Evolutionary conservation across 2,888 invertebrate species (phyloP).

Genomic region (Anaspis maculata): DNA sequence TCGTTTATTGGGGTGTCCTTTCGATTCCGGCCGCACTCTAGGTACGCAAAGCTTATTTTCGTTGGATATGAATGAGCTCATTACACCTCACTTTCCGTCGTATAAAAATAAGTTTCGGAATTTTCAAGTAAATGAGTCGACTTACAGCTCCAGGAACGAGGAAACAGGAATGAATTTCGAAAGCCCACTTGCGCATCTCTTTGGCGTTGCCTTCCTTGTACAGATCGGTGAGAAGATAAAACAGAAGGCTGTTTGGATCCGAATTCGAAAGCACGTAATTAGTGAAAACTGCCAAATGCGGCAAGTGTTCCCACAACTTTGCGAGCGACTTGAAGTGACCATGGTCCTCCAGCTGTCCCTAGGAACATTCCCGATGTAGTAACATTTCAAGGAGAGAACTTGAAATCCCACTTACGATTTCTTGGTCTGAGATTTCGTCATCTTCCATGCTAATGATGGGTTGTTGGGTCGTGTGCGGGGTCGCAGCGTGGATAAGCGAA

Average conservation of each 20-base stretch:
- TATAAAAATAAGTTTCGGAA: too few species aligned
- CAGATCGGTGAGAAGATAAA: slow-evolving; percentile 87
- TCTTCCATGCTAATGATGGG: slow-evolving; percentile 94
- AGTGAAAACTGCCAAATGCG: slow-evolving; percentile 89
- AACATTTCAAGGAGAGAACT: too few species aligned
- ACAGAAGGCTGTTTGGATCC: slow-evolving; percentile 56
- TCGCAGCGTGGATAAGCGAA: slow-evolving; percentile 41
- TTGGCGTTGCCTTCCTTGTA: slow-evolving; percentile 78
- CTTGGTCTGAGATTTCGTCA: slow-evolving; percentile 84
- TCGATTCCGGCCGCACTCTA: too few species aligned
- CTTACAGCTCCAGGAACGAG: slow-evolving; percentile 79
- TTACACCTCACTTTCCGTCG: too few species aligned
- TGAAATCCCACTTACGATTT: too few species aligned
- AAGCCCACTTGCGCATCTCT: slow-evolving; percentile 97
- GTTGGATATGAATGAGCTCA: too few species aligned
- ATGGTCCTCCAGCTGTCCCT: slow-evolving; percentile 73
- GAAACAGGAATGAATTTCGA: slow-evolving; percentile 97
- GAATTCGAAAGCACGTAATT: slow-evolving; percentile 82
- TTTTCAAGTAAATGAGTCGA: too few species aligned
- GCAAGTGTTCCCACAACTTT: slow-evolving; percentile 75
- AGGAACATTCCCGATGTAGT: too few species aligned
- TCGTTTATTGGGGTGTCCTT: too few species aligned
- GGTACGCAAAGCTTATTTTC: too few species aligned
- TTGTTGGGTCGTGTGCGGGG: slow-evolving; percentile 50
- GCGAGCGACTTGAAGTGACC: slow-evolving; percentile 83